These are phyloP conservation scores for Porites evermanni DNA, from an alignment of 92 coral and sea anemone species.

Conservation along the genomic window DNA sequence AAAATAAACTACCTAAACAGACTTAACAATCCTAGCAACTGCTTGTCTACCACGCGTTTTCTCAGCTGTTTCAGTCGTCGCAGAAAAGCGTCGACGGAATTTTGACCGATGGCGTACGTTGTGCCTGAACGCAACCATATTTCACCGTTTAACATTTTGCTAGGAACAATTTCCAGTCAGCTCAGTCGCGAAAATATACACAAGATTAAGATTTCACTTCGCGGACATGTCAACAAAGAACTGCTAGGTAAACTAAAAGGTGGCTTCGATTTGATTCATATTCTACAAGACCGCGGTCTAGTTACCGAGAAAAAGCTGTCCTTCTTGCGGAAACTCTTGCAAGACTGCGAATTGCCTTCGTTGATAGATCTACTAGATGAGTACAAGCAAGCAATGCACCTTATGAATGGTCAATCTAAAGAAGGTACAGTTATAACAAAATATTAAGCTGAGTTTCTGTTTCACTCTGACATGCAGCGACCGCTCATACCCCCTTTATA, in stretches of 20 bases:
- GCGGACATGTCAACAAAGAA: slow-evolving; percentile 90
- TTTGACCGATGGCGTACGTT: slow-evolving; percentile 45
- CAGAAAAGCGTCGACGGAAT: background rate
- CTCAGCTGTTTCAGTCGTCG: background rate
- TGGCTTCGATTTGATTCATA: slow-evolving; percentile 71
- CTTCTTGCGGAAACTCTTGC: slow-evolving; percentile 77
- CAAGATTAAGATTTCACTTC: slow-evolving; percentile 79
- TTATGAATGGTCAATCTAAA: slow-evolving; percentile 35
- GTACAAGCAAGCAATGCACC: slow-evolving; percentile 55
- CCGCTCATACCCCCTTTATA: too few species aligned
- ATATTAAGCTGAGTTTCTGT: background rate
- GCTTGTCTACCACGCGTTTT: background rate
- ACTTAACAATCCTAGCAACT: slow-evolving; percentile 29
- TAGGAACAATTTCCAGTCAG: slow-evolving; percentile 82
- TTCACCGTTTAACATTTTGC: slow-evolving; percentile 71
- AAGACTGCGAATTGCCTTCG: slow-evolving; percentile 61
- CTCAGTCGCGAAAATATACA: slow-evolving; percentile 65
- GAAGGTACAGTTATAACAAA: slow-evolving; percentile 16
- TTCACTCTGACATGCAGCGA: background rate
- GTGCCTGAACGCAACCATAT: slow-evolving; percentile 13
- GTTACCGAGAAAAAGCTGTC: slow-evolving; percentile 80
- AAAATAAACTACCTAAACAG: slow-evolving; percentile 14
- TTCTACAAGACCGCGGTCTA: slow-evolving; percentile 85
- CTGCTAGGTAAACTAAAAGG: slow-evolving; percentile 63
- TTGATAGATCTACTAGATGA: slow-evolving; percentile 82